Percentiles rank a stretch among this genome's conserved stretches.
phyloP scores from a whole-genome alignment of 2,888 invertebrate species.

The Euzophera pinguis region DNA sequence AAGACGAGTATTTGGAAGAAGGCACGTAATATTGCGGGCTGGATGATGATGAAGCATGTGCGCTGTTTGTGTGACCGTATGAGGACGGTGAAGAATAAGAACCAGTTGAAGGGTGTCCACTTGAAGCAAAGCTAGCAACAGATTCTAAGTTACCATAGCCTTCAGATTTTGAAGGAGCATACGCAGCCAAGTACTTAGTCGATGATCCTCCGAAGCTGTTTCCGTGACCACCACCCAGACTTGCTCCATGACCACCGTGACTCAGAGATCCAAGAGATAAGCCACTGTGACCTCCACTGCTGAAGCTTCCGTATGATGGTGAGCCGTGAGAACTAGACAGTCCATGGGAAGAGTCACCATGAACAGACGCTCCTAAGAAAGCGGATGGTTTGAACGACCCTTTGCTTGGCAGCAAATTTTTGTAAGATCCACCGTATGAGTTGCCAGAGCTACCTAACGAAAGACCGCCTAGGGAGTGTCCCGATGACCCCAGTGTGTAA shows the following conservation, averaged over 20 bases:
- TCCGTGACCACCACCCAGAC: conserved; percentile 45
- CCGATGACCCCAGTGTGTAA: conserved; percentile 19
- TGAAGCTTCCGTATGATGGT: conserved; percentile 44
- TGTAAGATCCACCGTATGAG: conserved; percentile 48
- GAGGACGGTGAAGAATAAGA: conserved; percentile 54
- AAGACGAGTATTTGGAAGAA: conserved; percentile 47
- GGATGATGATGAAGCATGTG: conserved; percentile 53
- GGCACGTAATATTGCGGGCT: conserved; percentile 57
- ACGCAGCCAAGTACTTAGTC: conserved; percentile 50
- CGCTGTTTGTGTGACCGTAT: conserved; percentile 40
- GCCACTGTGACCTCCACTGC: conserved; percentile 34
- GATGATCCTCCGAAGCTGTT: conserved; percentile 33
- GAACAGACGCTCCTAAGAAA: conserved; percentile 61
- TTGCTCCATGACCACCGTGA: conserved; percentile 17
- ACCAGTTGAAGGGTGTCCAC: conserved; percentile 55
- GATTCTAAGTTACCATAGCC: conserved; percentile 50
- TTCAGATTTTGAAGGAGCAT: conserved; percentile 51
- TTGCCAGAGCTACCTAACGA: conserved; percentile 17
- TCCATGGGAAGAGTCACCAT: conserved; percentile 52
- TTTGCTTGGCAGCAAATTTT: conserved; percentile 50
- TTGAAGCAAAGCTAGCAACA: conserved; percentile 49
- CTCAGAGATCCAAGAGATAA: conserved; percentile 37
- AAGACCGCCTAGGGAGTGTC: conserved; percentile 17
- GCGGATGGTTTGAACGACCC: conserved; percentile 69
- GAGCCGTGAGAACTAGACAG: conserved; percentile 47